Percentiles rank a stretch among this genome's conserved stretches.
Evolutionary conservation across 2,797 vertebrate species (phyloP).

Genomic region (Alca torda): DNA sequence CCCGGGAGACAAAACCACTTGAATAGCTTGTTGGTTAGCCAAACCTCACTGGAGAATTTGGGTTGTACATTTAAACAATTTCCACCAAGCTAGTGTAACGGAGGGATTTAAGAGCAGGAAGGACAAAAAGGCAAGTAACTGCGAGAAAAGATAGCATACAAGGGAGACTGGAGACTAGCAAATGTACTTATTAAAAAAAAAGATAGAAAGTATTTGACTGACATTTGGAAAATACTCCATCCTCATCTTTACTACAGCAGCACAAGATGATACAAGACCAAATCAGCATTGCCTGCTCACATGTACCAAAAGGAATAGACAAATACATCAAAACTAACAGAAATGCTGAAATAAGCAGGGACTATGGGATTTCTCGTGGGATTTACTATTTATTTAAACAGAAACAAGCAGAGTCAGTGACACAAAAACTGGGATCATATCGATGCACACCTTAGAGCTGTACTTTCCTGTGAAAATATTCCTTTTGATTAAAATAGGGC

Average conservation of each 20-base stretch:
- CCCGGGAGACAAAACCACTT: constrained; percentile 44
- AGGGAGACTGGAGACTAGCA: not conserved
- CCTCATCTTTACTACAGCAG: not conserved
- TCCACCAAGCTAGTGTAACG: not conserved
- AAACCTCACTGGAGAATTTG: constrained; percentile 51
- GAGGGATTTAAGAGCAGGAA: constrained; percentile 8
- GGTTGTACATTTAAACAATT: constrained; percentile 18
- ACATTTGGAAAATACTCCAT: not conserved
- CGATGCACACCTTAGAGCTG: not conserved
- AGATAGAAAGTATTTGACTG: rapidly evolving
- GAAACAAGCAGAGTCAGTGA: not conserved
- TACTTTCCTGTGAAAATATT: not conserved
- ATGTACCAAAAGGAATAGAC: not conserved
- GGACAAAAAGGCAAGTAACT: constrained; percentile 33
- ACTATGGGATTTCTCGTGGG: not conserved
- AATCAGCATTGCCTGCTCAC: not conserved
- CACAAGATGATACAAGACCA: not conserved
- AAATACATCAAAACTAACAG: not conserved
- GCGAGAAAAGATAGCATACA: not conserved
- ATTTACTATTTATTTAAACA: not conserved
- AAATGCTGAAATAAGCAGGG: not conserved
- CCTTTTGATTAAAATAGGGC: not conserved
- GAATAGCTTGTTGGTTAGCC: constrained; percentile 26
- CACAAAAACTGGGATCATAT: not conserved
- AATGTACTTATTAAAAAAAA: not conserved